These are phyloP conservation scores for Holacanthus passer DNA, from an alignment of 2,113 vertebrate genomes.

Conservation along the genomic window DNA sequence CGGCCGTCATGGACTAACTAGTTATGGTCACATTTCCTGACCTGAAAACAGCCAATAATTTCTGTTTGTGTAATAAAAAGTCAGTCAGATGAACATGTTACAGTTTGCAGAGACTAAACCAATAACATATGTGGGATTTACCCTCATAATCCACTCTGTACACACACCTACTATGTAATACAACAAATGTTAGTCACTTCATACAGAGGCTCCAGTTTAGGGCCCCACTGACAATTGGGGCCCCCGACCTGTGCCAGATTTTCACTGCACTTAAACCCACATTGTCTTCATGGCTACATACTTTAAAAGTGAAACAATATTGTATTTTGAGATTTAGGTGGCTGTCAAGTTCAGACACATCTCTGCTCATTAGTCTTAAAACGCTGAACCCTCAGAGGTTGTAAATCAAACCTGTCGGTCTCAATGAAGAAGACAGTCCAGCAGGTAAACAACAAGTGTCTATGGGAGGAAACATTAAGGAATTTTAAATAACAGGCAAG, in stretches of 20 bases:
- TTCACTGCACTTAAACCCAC: too few relatives aligned
- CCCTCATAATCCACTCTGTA: background rate
- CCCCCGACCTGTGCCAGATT: too few relatives aligned
- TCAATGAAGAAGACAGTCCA: background rate
- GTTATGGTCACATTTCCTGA: background rate
- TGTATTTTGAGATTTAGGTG: background rate
- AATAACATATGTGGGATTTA: background rate
- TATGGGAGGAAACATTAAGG: too few relatives aligned
- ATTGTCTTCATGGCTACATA: too few relatives aligned
- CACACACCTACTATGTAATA: background rate
- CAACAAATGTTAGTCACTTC: too few relatives aligned
- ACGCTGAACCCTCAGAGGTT: background rate
- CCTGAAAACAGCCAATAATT: background rate
- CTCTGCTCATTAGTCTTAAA: background rate
- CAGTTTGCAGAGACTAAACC: background rate
- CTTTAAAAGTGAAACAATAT: background rate
- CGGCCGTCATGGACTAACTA: background rate
- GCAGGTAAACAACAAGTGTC: background rate
- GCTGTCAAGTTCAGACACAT: constrained; percentile 52
- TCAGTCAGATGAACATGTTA: background rate
- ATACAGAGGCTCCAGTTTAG: too few relatives aligned
- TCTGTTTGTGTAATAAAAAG: background rate
- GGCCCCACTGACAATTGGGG: too few relatives aligned
- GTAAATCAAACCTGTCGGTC: background rate
- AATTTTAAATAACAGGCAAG: too few relatives aligned